Conservation (phyloP, 92 coral and sea anemone species). For the Siderastrea siderea region DNA sequence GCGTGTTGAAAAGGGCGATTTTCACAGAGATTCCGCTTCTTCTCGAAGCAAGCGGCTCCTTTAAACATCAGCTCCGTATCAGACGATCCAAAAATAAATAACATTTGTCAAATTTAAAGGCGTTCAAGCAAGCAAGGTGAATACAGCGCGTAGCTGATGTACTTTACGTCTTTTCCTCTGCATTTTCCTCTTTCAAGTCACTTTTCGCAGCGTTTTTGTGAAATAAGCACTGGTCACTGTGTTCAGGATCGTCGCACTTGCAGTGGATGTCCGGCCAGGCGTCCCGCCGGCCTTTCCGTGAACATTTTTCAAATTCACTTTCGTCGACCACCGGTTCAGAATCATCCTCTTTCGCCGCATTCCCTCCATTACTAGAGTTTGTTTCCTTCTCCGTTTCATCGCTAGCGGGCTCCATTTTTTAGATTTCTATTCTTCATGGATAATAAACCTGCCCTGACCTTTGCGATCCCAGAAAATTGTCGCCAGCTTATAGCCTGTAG, state of each 20-base stretch:
- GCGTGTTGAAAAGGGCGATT: background rate
- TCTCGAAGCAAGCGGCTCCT: background rate
- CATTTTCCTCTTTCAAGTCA: slow-evolving; percentile 2
- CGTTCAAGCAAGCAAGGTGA: slow-evolving; percentile 24
- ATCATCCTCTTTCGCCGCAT: slow-evolving; percentile 1
- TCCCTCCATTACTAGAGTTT: background rate
- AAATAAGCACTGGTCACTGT: slow-evolving; percentile 28
- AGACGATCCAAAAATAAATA: slow-evolving; percentile 29
- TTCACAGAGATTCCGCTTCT: background rate
- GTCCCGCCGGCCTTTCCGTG: slow-evolving; percentile 76
- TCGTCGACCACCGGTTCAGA: slow-evolving; percentile 43
- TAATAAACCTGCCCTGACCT: slow-evolving; percentile 9
- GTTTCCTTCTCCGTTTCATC: slow-evolving; percentile 21
- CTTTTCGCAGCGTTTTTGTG: slow-evolving; percentile 25
- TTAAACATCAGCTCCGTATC: slow-evolving; percentile 9
- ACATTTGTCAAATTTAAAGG: background rate
- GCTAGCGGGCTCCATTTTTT: slow-evolving; percentile 39
- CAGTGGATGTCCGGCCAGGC: slow-evolving; percentile 70
- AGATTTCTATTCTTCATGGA: slow-evolving; percentile 33
- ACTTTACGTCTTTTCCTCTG: slow-evolving; percentile 24
- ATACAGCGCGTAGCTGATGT: background rate
- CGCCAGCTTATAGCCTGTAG: background rate
- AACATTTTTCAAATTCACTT: slow-evolving; percentile 53
- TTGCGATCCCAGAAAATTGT: slow-evolving; percentile 6
- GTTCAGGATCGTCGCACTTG: slow-evolving; percentile 34